Conservation (phyloP, 2,888 invertebrate genomes). For the Lasioglossum vierecki region DNA sequence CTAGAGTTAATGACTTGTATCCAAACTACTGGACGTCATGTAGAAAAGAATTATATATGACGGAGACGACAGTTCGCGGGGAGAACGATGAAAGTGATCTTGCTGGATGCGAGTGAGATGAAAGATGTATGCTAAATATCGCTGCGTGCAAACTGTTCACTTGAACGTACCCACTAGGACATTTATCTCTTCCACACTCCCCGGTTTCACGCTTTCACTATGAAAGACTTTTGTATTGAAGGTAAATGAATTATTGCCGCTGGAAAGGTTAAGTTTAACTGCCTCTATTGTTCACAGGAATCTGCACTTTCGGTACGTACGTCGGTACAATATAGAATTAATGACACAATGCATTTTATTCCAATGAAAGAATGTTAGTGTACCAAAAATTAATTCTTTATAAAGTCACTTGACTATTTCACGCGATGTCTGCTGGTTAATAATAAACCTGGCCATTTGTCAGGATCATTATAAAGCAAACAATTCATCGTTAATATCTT, state of each 20-base stretch:
- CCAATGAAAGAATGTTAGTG: background rate
- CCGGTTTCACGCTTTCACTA: background rate
- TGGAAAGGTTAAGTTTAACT: background rate
- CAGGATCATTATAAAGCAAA: too few relatives aligned
- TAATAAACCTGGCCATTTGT: too few relatives aligned
- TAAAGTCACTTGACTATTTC: too few relatives aligned
- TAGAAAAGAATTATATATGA: constrained; percentile 70
- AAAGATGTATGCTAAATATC: constrained; percentile 31
- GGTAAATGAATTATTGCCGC: background rate
- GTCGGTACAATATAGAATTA: background rate
- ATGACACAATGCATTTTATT: background rate
- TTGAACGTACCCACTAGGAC: background rate
- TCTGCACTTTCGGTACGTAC: background rate
- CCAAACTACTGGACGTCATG: constrained; percentile 65
- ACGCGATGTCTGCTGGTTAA: too few relatives aligned
- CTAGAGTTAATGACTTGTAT: constrained; percentile 76
- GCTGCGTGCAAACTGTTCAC: constrained; percentile 8
- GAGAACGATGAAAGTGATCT: constrained; percentile 57
- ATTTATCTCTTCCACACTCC: background rate
- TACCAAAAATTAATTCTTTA: too few relatives aligned
- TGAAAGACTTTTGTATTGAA: background rate
- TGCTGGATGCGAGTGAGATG: constrained; percentile 40
- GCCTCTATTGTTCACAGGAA: background rate
- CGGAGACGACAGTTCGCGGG: constrained; percentile 53
- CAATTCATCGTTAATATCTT: too few relatives aligned